Base-by-base conservation (phyloP, 2,888 invertebrate genomes). In the Acleris cristana region DNA sequence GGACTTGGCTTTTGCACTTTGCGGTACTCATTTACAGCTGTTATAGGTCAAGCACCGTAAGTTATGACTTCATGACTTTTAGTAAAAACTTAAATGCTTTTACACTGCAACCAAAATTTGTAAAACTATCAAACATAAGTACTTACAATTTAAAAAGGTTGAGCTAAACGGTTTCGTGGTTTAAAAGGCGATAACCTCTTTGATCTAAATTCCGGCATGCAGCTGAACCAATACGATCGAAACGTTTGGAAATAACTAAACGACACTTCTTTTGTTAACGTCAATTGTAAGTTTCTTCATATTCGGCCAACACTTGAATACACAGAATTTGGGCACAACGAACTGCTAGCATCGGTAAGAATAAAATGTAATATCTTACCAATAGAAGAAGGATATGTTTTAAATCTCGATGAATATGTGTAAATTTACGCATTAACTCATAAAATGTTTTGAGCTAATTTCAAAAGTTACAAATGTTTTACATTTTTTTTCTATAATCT, bases 151-250 rank as follows among this genome's bases (percentile, higher is more conserved):
- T 34, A 34, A 34, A 40, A 40, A 14, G 3, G 3, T 40, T 40
- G 12, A 14, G 12, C 34, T 34, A 34, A 34, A 34, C 10, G 12
- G 34, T 21, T 19, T 34, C 5, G 23, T 44, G 6, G 21, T 56
- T 57, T 61, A 55, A 10, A 64, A 40, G 66, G 59, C 53, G 64
- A 65, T 52, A 66, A 55, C 66, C 69, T 54, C 10, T 7, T 1
- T 63, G 59, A 34, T 69, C 71, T 68, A 72, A 75, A 80, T 77
- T 76, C 75, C 72, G 65, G 34, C 70, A 62, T 59, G 51, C 80
- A 80, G 71, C 75, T 80, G 78, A 72, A 65, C 64, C 67, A 76
- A 77, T 72, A 73, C 7, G 1, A 56, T 30, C 16, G 3, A 5
- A 26, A n/a, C 48, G 12, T 56, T 19, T 40, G 23, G 19, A 34